Conservation (phyloP, 1,140 invertebrate species). For the Elysia chlorotica region DNA sequence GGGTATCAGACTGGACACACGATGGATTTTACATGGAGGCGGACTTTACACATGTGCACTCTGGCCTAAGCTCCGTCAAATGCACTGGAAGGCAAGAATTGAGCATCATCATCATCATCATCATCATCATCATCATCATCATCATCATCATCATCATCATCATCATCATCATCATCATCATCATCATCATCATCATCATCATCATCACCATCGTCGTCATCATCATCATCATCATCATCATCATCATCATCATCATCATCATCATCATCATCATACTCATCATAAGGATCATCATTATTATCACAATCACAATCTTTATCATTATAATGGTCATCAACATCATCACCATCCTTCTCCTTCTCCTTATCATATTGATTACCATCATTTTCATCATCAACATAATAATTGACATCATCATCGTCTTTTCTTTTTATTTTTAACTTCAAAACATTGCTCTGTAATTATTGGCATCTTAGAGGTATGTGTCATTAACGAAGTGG, state of each 20-base stretch:
- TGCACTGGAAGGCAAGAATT: neutral
- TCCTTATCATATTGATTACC: neutral
- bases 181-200: slow-evolving; percentile 11
- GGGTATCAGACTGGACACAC: neutral
- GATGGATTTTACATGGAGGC: neutral
- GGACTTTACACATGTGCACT: neutral
- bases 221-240: neutral
- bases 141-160: slow-evolving; percentile 7
- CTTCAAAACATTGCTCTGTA: no score
- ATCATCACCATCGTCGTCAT: neutral
- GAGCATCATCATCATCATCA: slow-evolving; percentile 17
- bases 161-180: neutral
- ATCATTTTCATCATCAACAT: no score
- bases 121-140: slow-evolving; percentile 8
- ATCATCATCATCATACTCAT: neutral
- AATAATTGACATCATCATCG: no score
- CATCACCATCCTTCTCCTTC: neutral
- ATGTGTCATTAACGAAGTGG: no score
- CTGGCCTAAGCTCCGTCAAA: neutral
- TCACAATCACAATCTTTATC: neutral
- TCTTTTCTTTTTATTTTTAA: no score
- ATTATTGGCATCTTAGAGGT: no score
- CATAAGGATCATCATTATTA: neutral
- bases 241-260: neutral
- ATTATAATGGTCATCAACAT: neutral